Evolutionary conservation across 2,888 invertebrate genomes (phyloP).

Genomic region (Diadegma fenestrale): DNA sequence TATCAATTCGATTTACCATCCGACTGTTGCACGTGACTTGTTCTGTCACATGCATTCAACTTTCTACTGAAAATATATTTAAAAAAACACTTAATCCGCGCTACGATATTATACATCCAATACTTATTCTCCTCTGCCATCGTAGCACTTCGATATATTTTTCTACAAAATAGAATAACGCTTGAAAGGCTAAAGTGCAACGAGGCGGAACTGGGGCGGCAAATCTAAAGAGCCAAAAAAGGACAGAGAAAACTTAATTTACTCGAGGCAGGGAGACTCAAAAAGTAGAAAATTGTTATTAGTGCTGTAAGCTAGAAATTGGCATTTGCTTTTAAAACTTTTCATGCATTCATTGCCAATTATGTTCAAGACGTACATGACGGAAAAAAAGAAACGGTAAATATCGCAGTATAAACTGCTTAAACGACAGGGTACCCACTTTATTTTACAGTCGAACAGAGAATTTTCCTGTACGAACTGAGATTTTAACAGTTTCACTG

Average conservation of each 20-base stretch:
- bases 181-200: conserved; percentile 4
- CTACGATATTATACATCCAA: conserved; percentile 4
- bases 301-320: conserved; percentile 15
- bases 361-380: no score
- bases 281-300: not conserved
- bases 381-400: no score
- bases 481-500: no score
- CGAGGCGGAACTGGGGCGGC: not conserved
- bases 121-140: not conserved
- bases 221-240: not conserved
- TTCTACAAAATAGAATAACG: conserved; percentile 4
- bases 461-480: no score
- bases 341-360: not conserved
- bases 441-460: no score
- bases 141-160: not conserved
- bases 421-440: no score
- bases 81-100: not conserved
- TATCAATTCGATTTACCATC: not conserved
- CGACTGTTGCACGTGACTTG: not conserved
- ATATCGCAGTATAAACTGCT: no score
- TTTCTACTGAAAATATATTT: not conserved
- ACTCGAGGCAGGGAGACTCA: not conserved
- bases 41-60: not conserved
- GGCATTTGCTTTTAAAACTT: conserved; percentile 9
- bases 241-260: conserved; percentile 17